phyloP scores from a whole-genome alignment of 1,140 invertebrate genomes.

The Dreissena polymorpha region DNA sequence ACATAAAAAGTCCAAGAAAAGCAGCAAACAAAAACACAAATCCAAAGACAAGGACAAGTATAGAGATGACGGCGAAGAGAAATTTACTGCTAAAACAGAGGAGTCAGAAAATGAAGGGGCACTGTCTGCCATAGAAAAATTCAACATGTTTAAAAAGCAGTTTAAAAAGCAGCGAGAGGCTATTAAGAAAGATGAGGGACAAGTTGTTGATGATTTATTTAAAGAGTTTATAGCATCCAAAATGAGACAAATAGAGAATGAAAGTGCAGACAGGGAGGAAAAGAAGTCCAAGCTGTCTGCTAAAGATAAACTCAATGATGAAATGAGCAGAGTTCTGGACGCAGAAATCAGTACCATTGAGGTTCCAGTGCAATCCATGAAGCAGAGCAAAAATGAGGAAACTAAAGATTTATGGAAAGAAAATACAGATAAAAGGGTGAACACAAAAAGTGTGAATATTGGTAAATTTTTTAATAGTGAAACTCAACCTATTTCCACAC shows the following conservation, averaged over 20 bases:
- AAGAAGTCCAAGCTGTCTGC: not conserved
- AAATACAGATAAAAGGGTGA: no score
- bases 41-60: slow-evolving; percentile 36
- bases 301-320: slow-evolving; percentile 66
- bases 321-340: slow-evolving; percentile 80
- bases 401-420: no score
- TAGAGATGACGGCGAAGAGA: slow-evolving; percentile 14
- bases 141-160: slow-evolving; percentile 37
- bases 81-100: not conserved
- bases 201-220: slow-evolving; percentile 51
- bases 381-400: no score
- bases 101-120: slow-evolving; percentile 1
- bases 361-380: not conserved
- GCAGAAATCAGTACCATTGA: slow-evolving; percentile 69
- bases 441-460: no score
- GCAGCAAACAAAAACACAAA: slow-evolving; percentile 45
- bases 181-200: slow-evolving; percentile 32
- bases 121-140: slow-evolving; percentile 46
- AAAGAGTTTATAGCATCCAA: slow-evolving; percentile 54
- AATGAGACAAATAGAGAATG: slow-evolving; percentile 49
- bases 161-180: slow-evolving; percentile 47
- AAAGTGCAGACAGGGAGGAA: slow-evolving; percentile 18
- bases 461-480: no score
- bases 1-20: slow-evolving; percentile 47
- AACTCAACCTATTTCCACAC: no score